phyloP scores from a whole-genome alignment of 2,888 invertebrate species.

The Harpalus rubripes region DNA sequence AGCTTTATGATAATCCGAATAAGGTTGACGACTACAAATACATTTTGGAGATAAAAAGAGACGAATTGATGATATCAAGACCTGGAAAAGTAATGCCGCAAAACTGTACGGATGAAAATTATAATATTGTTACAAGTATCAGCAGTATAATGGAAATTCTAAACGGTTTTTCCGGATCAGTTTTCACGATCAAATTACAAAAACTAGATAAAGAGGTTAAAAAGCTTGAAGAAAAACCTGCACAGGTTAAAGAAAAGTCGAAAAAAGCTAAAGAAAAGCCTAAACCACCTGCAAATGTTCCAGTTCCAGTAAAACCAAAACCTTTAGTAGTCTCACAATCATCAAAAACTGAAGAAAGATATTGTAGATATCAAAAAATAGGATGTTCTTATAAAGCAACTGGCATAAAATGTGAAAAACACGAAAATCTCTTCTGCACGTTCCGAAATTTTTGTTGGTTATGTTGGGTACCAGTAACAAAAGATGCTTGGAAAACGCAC shows the following conservation, averaged over 20 bases:
- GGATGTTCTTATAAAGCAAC: neutral
- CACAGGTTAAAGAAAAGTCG: neutral
- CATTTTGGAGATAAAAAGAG: neutral
- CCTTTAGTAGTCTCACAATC: neutral
- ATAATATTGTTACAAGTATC: neutral
- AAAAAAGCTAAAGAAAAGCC: neutral
- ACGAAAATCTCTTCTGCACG: neutral
- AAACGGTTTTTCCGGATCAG: neutral
- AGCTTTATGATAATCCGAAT: neutral
- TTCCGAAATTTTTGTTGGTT: constrained; percentile 4
- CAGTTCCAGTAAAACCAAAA: neutral
- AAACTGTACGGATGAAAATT: constrained; percentile 21
- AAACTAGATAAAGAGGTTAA: constrained; percentile 1
- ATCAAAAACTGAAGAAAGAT: neutral
- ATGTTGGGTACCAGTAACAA: neutral
- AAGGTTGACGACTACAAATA: neutral
- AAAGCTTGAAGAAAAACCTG: neutral
- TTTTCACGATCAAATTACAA: constrained; percentile 10
- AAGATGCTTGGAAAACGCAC: neutral
- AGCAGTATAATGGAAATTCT: constrained; percentile 10
- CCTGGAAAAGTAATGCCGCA: constrained; percentile 16
- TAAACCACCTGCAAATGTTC: neutral
- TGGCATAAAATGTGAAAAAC: constrained; percentile 31
- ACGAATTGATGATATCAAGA: neutral
- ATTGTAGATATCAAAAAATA: neutral